Evolutionary conservation across 2,113 vertebrate species (phyloP).

Genomic region (Saguinus imperator): DNA sequence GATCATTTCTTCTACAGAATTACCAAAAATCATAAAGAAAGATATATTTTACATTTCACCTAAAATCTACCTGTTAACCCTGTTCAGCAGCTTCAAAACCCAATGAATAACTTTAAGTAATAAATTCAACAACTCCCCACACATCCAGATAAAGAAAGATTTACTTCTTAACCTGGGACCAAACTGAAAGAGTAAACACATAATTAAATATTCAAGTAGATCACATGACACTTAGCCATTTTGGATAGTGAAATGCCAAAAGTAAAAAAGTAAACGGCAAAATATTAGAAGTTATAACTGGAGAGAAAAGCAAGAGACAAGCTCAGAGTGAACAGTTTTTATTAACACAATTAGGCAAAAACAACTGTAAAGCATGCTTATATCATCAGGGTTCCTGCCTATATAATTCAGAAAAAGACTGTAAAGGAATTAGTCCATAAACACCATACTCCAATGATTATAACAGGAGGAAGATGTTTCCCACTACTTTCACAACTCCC

Average conservation of each 20-base stretch:
- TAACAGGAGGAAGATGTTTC: background rate
- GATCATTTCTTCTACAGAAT: conserved; percentile 43
- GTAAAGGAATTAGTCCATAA: background rate
- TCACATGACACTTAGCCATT: background rate
- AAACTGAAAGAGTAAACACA: background rate
- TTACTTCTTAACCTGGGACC: background rate
- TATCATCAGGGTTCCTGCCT: background rate
- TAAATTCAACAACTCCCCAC: background rate
- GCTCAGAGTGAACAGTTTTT: background rate
- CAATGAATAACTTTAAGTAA: background rate
- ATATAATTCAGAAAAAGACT: background rate
- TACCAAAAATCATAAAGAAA: conserved; percentile 39
- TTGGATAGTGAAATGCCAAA: background rate
- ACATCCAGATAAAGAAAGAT: background rate
- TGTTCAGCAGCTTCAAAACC: conserved; percentile 6
- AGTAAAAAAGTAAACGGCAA: background rate
- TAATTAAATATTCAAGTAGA: background rate
- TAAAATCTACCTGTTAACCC: background rate
- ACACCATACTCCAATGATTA: background rate
- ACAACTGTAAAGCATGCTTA: background rate
- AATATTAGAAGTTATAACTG: background rate
- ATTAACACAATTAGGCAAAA: background rate
- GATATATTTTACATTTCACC: background rate
- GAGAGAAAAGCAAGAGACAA: background rate
- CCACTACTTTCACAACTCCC: background rate